Evolutionary conservation across 2,797 vertebrate species (phyloP), one percentile per base, ranked within the genome.

Genomic region (Coracias cyanogaster): DNA sequence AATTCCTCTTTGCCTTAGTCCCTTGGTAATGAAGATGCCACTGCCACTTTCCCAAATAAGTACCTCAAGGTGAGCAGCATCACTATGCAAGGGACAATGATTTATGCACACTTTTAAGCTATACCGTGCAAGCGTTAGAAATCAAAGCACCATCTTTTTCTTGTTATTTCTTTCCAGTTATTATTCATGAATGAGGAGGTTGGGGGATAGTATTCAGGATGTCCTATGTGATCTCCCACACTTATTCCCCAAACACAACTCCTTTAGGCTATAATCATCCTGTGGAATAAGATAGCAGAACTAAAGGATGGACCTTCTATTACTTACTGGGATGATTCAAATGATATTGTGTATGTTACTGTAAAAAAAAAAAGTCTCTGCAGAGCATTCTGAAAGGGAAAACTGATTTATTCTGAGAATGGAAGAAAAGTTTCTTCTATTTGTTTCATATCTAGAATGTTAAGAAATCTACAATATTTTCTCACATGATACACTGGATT

Each of bases 1-100:
- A 55, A 51, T 29, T 51, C 10, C 15, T 51, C 29, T 83, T 66
- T 60, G 62, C 45, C 76, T 26, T 3, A 64, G 52, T 60, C 72
- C 66, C 84, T 72, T 9, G 52, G 49, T 41, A 49, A 61, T n/a
- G n/a, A 35, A 22, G 65, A 18, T 29, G 29, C 16, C 15, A 8
- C 46, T 26, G 17, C 54, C 1, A 5, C 49, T 24, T 54, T 61
- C 31, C 67, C 5, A 29, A 41, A 71, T 51, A 35, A 19, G 51
- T 43, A 55, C 9, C 61, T 72, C 93, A 94, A 88, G 87, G 80
- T 70, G 87, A 94, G 58, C 66, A 49, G 46, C 22, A 49, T 24
- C 19, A n/a, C 21, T 4, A 25, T 18, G 58, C 33, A 54, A 49
- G 12, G 46, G 4, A 4, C 18, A 31, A 29, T 0, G 6, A 9